These are phyloP conservation scores for Lordiphosa fenestrarum DNA, from an alignment of 2,888 invertebrate genomes.

Conservation along the genomic window DNA sequence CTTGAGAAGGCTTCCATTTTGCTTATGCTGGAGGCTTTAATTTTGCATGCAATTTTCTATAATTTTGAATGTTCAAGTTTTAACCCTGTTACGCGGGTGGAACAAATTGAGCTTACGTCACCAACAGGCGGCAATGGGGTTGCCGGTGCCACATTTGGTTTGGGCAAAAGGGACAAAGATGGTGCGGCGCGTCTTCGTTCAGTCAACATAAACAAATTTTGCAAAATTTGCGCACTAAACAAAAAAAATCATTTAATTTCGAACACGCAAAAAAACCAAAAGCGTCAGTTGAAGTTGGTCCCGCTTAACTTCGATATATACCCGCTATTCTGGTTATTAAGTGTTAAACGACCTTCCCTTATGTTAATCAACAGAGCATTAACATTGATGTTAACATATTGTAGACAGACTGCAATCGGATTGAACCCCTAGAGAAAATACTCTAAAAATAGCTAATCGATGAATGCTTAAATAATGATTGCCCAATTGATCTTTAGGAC, in stretches of 20 bases:
- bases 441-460: no score
- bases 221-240: constrained; percentile 69
- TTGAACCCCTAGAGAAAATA: no score
- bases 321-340: no score
- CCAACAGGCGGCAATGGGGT: constrained; percentile 29
- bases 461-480: no score
- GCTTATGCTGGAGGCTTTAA: constrained; percentile 30
- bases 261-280: constrained; percentile 1
- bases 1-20: constrained; percentile 42
- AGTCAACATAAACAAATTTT: constrained; percentile 59
- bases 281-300: no score
- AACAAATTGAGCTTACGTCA: constrained; percentile 55
- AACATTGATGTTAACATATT: no score
- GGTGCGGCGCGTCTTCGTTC: constrained; percentile 34
- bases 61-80: constrained; percentile 34
- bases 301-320: no score
- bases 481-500: no score
- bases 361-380: no score
- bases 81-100: constrained; percentile 12
- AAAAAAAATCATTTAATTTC: constrained; percentile 53
- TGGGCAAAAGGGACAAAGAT: neutral
- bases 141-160: constrained; percentile 1
- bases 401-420: no score
- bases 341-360: no score
- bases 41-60: constrained; percentile 48